Base-by-base conservation (phyloP, 2,888 invertebrate genomes). In the Heliconius ethilla region DNA sequence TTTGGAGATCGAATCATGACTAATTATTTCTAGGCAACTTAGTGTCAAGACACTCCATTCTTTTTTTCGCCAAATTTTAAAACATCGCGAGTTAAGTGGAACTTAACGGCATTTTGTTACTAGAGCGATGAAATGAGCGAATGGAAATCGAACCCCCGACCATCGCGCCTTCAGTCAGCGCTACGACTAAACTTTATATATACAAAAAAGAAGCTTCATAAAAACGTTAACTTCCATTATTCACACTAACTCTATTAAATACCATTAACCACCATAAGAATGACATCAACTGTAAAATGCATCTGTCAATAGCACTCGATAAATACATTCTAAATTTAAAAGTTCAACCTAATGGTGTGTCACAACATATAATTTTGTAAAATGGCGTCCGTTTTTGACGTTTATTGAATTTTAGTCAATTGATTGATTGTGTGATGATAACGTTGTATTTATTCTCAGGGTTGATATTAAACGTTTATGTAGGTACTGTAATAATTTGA, bases 331-430 rank as follows among this genome's bases (percentile, higher is more conserved):
- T 88, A 88, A 85, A 81, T 86, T 91, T 89, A 90, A 91, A 89
- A 87, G 86, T 85, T 85, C 22, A 87, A 86, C 85, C 86, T 91
- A 93, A 93, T 93, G 92, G 92, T 88, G 88, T 94, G 92, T 93
- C 94, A 92, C 92, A 94, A 93, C 91, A 93, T 91, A 92, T 91
- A 89, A 89, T 88, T 87, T 84, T 85, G 87, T 91, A 92, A 51
- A 51, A 93, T 91, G 91, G 89, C 87, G 86, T 86, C 84, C 84
- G 84, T 88, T 88, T 85, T 85, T 85, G 83, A 83, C 83, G 81
- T 82, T 87, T 87, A 88, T 85, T 85, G 88, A 85, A 80, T 86
- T 89, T 89, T 92, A 89, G 85, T 85, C 87, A 85, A 81, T 86
- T 89, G 90, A 92, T 89, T 87, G 87, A 93, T 92, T 86, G 88